A percentile compares a stretch with the other conserved stretches of the same genome.
Evolutionary conservation across 2,797 vertebrate species (phyloP).

Genomic region (Sebastes paucispinis): DNA sequence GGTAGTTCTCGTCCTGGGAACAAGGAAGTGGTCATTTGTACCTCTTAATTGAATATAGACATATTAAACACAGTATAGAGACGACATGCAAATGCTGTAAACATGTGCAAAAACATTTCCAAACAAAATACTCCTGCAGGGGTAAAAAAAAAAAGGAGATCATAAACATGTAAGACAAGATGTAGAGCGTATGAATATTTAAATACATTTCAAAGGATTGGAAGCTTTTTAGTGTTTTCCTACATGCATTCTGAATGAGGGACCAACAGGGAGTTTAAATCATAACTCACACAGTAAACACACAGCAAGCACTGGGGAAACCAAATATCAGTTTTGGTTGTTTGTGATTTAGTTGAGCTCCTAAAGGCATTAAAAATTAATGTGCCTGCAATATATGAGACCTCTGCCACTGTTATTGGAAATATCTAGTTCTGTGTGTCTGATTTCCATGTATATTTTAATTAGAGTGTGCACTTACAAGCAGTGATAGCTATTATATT

Average conservation of each 20-base stretch:
- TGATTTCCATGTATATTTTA: not conserved
- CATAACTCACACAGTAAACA: constrained; percentile 44
- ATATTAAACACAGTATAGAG: not conserved
- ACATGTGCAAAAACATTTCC: not conserved
- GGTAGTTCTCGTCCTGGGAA: constrained; percentile 87
- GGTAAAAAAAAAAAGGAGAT: not conserved
- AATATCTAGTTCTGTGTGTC: constrained; percentile 26
- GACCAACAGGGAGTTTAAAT: constrained; percentile 44
- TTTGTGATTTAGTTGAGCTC: constrained; percentile 29
- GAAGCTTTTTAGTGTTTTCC: constrained; percentile 27
- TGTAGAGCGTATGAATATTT: constrained; percentile 58
- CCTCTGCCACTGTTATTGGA: not conserved
- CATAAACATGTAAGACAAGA: constrained; percentile 37
- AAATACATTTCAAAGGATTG: constrained; percentile 42
- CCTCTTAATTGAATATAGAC: not conserved
- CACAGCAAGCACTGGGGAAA: not conserved
- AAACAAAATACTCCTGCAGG: not conserved
- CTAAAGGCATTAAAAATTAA: constrained; percentile 41
- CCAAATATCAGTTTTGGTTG: constrained; percentile 38
- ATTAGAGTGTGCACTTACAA: not conserved
- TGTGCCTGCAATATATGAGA: constrained; percentile 64
- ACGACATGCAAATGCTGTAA: not conserved
- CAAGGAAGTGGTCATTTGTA: not conserved
- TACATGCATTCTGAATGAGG: constrained; percentile 15
- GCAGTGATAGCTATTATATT: not conserved